Conservation (phyloP, 2,797 vertebrate species). For the Scyliorhinus canicula region DNA sequence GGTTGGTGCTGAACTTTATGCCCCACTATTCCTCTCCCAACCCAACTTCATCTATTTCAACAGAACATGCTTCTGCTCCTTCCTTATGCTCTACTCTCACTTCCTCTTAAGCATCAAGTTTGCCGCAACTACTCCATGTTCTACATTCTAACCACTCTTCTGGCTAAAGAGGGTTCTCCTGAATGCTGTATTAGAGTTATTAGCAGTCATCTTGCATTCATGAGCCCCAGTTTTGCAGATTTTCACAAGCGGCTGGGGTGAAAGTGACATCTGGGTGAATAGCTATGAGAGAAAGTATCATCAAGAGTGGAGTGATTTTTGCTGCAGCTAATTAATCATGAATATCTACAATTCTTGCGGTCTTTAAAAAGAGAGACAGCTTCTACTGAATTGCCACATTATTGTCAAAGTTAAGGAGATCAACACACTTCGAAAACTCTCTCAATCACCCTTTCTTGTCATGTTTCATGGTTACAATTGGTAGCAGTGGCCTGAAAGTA, state of each 20-base stretch:
- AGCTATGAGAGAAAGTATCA: neutral
- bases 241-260: neutral
- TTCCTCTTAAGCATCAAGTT: neutral
- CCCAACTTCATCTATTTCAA: neutral
- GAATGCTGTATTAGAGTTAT: neutral
- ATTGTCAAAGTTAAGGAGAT: neutral
- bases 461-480: neutral
- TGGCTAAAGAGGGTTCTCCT: neutral
- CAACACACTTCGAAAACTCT: neutral
- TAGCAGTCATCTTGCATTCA: too few relatives aligned
- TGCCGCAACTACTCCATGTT: neutral
- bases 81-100: neutral
- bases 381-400: neutral
- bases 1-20: too few relatives aligned
- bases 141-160: neutral
- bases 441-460: neutral
- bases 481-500: neutral
- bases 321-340: neutral
- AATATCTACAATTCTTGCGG: neutral
- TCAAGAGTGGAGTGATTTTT: neutral
- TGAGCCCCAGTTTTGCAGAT: neutral
- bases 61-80: too few relatives aligned
- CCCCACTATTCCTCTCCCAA: neutral
- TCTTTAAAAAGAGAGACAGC: neutral
- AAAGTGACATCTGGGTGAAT: neutral